Evolutionary conservation across 2,797 vertebrate genomes (phyloP).

Genomic region (Perodicticus potto): DNA sequence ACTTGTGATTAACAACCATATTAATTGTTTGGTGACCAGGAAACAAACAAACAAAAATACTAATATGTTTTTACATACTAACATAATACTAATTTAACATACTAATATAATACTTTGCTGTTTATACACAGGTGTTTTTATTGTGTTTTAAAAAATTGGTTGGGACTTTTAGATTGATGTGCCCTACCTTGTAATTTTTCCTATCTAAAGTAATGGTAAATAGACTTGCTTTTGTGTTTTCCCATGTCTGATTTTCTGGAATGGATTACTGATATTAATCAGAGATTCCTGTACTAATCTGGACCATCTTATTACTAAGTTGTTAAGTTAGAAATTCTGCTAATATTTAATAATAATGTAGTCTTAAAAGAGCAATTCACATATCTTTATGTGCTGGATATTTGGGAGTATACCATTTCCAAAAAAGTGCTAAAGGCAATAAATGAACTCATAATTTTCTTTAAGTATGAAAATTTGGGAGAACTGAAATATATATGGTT

Average conservation of each 20-base stretch:
- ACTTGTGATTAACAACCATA: background rate
- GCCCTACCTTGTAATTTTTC: background rate
- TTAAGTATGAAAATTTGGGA: slow-evolving; percentile 42
- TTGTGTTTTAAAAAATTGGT: background rate
- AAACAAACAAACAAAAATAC: too few relatives aligned
- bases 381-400: slow-evolving; percentile 3
- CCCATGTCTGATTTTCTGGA: background rate
- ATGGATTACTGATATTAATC: background rate
- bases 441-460: slow-evolving; percentile 47
- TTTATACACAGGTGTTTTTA: background rate
- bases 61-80: too few relatives aligned
- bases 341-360: slow-evolving; percentile 12
- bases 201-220: background rate
- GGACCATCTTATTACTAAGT: background rate
- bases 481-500: background rate
- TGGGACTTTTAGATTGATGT: background rate
- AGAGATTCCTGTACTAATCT: background rate
- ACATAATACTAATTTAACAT: too few relatives aligned
- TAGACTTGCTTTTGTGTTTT: background rate
- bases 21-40: background rate
- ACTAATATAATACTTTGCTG: background rate
- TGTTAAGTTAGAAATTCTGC: slow-evolving; percentile 29
- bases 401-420: slow-evolving; percentile 45
- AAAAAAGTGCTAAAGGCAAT: slow-evolving; percentile 13
- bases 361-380: slow-evolving; percentile 10